Percentiles rank a stretch among this genome's conserved stretches.
Conservation (phyloP, 37 sponge, comb jelly and placozoan species). For the Aphrocallistes beatrix region DNA sequence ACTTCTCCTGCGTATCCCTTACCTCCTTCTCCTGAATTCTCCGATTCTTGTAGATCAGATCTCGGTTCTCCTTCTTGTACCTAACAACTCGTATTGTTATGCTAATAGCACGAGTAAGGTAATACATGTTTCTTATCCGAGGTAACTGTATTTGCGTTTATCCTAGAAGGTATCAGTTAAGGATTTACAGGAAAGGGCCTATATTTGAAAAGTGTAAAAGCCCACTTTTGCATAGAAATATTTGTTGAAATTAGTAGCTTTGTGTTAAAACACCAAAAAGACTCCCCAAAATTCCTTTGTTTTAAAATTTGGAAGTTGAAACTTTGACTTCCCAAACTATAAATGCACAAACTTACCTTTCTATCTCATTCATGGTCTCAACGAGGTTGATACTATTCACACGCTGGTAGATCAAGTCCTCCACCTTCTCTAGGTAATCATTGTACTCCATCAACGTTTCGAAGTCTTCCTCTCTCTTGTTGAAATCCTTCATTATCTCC, state of each 20-base stretch:
- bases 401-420: slow-evolving; percentile 49
- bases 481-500: slow-evolving; percentile 81
- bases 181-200: too few relatives aligned
- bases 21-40: slow-evolving; percentile 35
- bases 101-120: slow-evolving; percentile 60
- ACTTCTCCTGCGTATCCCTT: slow-evolving; percentile 26
- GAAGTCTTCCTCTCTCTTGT: slow-evolving; percentile 76
- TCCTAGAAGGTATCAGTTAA: too few relatives aligned
- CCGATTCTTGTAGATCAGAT: slow-evolving; percentile 65
- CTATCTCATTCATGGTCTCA: not conserved
- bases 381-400: not conserved
- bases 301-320: too few relatives aligned
- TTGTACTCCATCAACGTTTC: slow-evolving; percentile 57
- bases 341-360: not conserved
- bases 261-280: too few relatives aligned
- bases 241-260: too few relatives aligned
- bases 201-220: too few relatives aligned
- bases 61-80: slow-evolving; percentile 76
- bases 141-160: not conserved
- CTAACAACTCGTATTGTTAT: slow-evolving; percentile 41
- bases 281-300: too few relatives aligned
- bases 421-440: slow-evolving; percentile 92
- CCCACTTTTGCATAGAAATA: too few relatives aligned
- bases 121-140: too few relatives aligned
- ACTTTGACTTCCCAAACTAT: too few relatives aligned